Base-by-base conservation (phyloP, 2,113 vertebrate genomes). In the Pteronura brasiliensis region DNA sequence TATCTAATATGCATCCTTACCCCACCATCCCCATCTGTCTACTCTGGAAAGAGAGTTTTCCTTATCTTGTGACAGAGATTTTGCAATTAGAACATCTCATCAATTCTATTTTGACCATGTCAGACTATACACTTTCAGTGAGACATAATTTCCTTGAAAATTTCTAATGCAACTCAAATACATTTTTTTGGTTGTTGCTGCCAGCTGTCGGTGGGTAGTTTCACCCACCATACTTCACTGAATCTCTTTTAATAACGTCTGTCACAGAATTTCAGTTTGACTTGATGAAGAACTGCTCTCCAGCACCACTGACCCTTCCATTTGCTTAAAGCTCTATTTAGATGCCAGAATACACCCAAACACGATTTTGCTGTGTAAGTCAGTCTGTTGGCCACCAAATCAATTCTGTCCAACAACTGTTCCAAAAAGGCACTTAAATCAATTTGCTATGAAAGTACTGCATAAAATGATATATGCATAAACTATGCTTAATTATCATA, bases 381-480 rank as follows among this genome's bases (percentile, higher is more conserved):
- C 97, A 97, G 98, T 96, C 93, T 97, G 76, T 29, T 25, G 93
- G 77, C 80, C 44, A 21, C 90, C 94, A 93, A 98, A 98, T 98
- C 98, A 98, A 98, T 99, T 97, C 97, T 86, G 95, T 69, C 93
- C 85, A 97, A 96, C 77, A 90, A 82, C 83, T 88, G 65, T 94
- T 98, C 98, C 98, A 99, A 98, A 98, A 99, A 97, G 90, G 97
- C 97, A 99, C 98, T 99, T 98, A 98, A 97, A 98, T 98, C 98
- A 98, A 98, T 99, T 98, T 98, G 96, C 88, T 98, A 95, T 83
- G 76, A 97, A 97, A 59, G 86, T 93, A 57, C 76, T 72, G 85
- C 92, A 95, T 94, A 96, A 97, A 96, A 93, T 97, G 95, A 98
- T 95, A 81, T 59, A 96, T 93, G 90, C 69, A 83, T 25, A 96